Evolutionary conservation across 2,888 invertebrate genomes (phyloP), one percentile per base, ranked within the genome.

Genomic region (Papilio gigon): DNA sequence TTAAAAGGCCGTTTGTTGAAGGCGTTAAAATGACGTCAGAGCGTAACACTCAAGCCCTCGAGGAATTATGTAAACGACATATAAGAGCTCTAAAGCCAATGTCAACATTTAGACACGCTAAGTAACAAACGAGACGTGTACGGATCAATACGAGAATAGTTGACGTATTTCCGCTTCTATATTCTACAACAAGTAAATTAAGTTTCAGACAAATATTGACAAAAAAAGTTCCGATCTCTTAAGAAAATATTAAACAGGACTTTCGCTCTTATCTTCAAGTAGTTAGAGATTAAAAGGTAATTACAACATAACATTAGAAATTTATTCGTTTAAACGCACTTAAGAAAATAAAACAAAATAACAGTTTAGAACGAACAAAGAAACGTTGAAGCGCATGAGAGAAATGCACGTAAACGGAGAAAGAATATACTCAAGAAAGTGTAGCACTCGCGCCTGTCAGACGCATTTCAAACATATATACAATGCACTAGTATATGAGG

Each of bases 31-130:
- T 65, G 68, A 69, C 65, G 68, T 65, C 60, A 65, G 30, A 60
- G 60, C 63, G 56, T 25, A 65, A 64, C 68, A 50, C 50, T 60
- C 47, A 59, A 58, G 65, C 60, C 64, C 60, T 61, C 42, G 65
- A 61, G 68, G 40, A 68, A 60, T 69, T 69, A 69, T 69, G 68
- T 65, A 69, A 69, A 69, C 68, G 68, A 69, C 40, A 37, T 64
- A 58, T 33, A 68, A 68, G 63, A 58, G 68, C 64, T 68, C 40
- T 69, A 65, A 65, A 65, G 68, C 50, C 68, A 69, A 69, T 69
- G 68, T 69, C 60, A 65, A 65, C 60, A 69, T 65, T 69, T 69
- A 50, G 59, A 69, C 60, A 50, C 33, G 60, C 53, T 50, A 50
- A 47, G 68, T 65, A 67, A 67, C 53, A 40, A 61, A 61, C 22